A percentile compares a stretch with the other conserved stretches of the same genome.
phyloP scores from a whole-genome alignment of 2,797 vertebrate species.

The Neopelma chrysocephalum region DNA sequence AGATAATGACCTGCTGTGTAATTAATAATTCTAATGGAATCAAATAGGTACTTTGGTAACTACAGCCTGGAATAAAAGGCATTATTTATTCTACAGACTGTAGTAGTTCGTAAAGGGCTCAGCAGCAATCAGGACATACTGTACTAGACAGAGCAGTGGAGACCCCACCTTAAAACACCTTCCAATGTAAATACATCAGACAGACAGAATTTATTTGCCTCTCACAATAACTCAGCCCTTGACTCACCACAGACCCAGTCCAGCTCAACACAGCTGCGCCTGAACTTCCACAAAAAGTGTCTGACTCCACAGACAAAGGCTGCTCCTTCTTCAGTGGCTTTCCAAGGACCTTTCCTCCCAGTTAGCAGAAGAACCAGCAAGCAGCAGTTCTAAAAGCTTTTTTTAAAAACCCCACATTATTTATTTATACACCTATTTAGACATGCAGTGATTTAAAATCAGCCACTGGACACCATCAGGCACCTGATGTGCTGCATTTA shows the following conservation, averaged over 20 bases:
- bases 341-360: not conserved
- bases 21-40: not conserved
- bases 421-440: not conserved
- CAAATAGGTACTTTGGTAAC: not conserved
- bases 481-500: not conserved
- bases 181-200: constrained; percentile 8
- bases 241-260: not conserved
- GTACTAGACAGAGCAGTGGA: not conserved
- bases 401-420: not conserved
- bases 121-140: not conserved
- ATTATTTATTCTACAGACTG: not conserved
- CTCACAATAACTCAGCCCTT: not conserved
- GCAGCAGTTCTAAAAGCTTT: not conserved
- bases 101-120: not conserved
- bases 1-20: not conserved
- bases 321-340: not conserved
- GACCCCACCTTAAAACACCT: not conserved
- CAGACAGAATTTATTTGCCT: constrained; percentile 23
- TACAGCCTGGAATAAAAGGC: not conserved
- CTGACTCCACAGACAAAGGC: not conserved
- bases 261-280: not conserved
- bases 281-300: not conserved
- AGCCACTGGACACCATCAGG: not conserved
- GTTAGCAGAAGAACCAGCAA: not conserved
- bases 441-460: not conserved